These are phyloP conservation scores for Sitodiplosis mosellana DNA, from an alignment of 1,140 invertebrate species.

Conservation along the genomic window DNA sequence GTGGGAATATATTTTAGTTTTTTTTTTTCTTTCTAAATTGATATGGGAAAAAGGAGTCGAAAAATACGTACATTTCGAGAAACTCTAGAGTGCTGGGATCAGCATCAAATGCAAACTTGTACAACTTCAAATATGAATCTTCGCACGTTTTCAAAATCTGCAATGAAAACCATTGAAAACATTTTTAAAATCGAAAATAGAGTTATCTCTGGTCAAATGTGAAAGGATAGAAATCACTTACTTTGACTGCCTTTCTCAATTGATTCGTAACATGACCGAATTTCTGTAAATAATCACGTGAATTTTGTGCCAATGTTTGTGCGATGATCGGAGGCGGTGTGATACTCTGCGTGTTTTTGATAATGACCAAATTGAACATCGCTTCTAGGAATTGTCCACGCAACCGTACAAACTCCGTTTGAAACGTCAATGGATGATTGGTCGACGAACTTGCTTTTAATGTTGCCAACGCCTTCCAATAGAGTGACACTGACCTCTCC, in stretches of 20 bases:
- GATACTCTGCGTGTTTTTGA: constrained; percentile 67
- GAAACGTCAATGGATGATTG: constrained; percentile 35
- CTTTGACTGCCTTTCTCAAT: constrained; percentile 33
- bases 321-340: constrained; percentile 86
- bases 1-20: neutral
- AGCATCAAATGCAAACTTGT: constrained; percentile 85
- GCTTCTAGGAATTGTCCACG: constrained; percentile 60
- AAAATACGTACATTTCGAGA: constrained; percentile 42
- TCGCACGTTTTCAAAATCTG: constrained; percentile 50
- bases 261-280: constrained; percentile 69
- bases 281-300: constrained; percentile 61
- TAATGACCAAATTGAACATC: constrained; percentile 51
- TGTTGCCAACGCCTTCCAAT: constrained; percentile 45
- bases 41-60: neutral
- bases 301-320: constrained; percentile 53
- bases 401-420: constrained; percentile 55
- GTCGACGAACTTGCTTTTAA: constrained; percentile 39
- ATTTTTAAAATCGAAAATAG: too few species aligned
- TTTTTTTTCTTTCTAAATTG: too few species aligned
- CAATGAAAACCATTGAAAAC: neutral
- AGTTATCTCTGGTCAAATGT: too few species aligned
- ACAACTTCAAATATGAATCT: constrained; percentile 62
- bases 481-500: constrained; percentile 36
- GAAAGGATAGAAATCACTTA: too few species aligned
- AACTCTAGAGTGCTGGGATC: constrained; percentile 69